Conservation (phyloP, 2,888 invertebrate genomes). For the Volucella bombylans region DNA sequence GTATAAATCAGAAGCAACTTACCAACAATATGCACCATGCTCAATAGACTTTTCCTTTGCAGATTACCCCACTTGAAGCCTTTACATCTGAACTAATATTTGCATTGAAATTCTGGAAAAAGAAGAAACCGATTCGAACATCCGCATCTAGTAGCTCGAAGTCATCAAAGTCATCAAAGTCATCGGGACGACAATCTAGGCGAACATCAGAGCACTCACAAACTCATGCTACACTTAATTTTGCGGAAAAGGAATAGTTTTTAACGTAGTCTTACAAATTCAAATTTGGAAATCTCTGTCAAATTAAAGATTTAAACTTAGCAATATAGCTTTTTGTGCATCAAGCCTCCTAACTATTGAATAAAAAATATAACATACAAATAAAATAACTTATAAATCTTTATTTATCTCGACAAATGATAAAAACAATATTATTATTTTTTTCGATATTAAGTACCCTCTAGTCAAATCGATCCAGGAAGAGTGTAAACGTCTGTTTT, state of each 20-base stretch:
- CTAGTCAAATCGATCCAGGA: constrained; percentile 78
- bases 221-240: constrained; percentile 28
- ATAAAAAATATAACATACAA: constrained; percentile 3
- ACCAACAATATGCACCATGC: background rate
- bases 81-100: constrained; percentile 88
- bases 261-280: too few species aligned
- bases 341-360: too few species aligned
- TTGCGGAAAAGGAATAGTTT: constrained; percentile 35
- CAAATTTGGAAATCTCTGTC: too few species aligned
- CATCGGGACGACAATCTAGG: constrained; percentile 57
- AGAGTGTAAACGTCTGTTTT: constrained; percentile 79
- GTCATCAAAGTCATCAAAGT: constrained; percentile 43
- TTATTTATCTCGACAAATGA: constrained; percentile 37
- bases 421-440: constrained; percentile 21
- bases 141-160: constrained; percentile 63
- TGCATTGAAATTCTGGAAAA: constrained; percentile 88
- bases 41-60: background rate
- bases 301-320: too few species aligned
- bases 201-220: constrained; percentile 63
- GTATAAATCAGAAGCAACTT: constrained; percentile 81
- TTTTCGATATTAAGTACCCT: background rate
- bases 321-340: too few species aligned
- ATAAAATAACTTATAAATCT: constrained; percentile 40
- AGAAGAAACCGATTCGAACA: constrained; percentile 87
- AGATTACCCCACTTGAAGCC: constrained; percentile 87